Evolutionary conservation across 2,113 vertebrate genomes (phyloP), one percentile per base, ranked within the genome.

Genomic region (Laterallus jamaicensis): DNA sequence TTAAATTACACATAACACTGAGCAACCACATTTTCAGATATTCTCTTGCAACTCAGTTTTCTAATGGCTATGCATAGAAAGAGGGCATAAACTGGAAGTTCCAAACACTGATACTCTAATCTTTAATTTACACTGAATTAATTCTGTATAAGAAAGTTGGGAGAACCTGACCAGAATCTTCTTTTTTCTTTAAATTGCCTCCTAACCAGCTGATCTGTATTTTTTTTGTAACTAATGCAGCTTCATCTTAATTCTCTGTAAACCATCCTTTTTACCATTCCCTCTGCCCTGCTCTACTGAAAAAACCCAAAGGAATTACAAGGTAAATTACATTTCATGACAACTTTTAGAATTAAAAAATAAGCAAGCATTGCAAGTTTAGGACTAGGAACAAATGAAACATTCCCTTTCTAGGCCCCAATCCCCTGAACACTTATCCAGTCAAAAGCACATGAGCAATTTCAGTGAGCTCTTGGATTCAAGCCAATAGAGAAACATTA

Each of bases 401-500:
- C 13, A 4, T 88, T 94, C 17, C 49, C 22, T 86, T 90, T 83
- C 66, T 75, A 63, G 78, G 50, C 47, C 68, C 68, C 79, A 93
- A 90, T 92, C 39, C 80, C 74, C 90, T 86, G 64, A 94, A 90
- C 75, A 93, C 58, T 88, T 76, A 70, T 19, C 25, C 31, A 97
- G 67, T 93, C 87, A 95, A 31, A 91, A 91, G 58, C 70, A 87
- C 85, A 93, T 94, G 88, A 95, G 68, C 56, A 93, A 93, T 66
- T 79, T 85, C 85, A 96, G 71, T 82, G 90, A 85, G 52, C 4
- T 81, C n/a, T 83, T 96, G 90, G 90, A 81, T 92, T 83, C 32
- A 77, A 77, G 76, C 93, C 93, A 90, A 83, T 10, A 92, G 78
- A 94, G 66, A 91, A 93, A 94, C 77, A 88, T 92, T 94, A 77